Evolutionary conservation across 2,113 vertebrate species (phyloP).

Genomic region (Triplophysa tibetana): DNA sequence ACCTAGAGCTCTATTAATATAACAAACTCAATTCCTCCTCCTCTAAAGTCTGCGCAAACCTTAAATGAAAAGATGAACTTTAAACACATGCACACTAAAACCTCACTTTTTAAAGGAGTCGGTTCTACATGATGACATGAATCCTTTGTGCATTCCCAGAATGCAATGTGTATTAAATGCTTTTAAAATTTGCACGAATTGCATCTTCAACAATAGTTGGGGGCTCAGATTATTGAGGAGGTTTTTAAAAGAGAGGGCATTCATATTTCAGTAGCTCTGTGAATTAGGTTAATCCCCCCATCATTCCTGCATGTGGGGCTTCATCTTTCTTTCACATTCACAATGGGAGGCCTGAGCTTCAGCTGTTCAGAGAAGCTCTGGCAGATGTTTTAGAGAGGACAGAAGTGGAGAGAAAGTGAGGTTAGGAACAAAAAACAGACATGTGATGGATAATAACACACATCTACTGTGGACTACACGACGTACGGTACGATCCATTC

Average conservation of each 20-base stretch:
- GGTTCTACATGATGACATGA: no score
- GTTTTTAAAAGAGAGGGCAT: conserved; percentile 22
- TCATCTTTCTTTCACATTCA: conserved; percentile 21
- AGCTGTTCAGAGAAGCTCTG: conserved; percentile 8
- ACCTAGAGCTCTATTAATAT: background rate
- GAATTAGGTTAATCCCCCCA: conserved; percentile 44
- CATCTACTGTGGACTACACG: conserved; percentile 22
- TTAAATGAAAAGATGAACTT: background rate
- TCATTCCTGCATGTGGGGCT: conserved; percentile 13
- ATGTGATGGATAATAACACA: conserved; percentile 42
- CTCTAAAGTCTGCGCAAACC: background rate
- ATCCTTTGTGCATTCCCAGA: no score
- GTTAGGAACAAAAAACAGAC: conserved; percentile 40
- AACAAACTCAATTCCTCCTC: no score
- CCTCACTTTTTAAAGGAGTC: no score
- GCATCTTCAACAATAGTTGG: background rate
- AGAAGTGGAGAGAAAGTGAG: conserved; percentile 3
- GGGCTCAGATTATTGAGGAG: conserved; percentile 16
- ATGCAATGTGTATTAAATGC: background rate
- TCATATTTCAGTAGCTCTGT: conserved; percentile 21
- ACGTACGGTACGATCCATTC: background rate
- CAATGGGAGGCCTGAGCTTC: conserved; percentile 24
- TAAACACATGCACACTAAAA: background rate
- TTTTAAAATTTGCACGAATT: conserved; percentile 17
- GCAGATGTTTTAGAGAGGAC: conserved; percentile 32